A percentile compares a stretch with the other conserved stretches of the same genome.
These are phyloP conservation scores for Cettia cetti DNA, from an alignment of 2,113 vertebrate genomes.

Conservation along the genomic window DNA sequence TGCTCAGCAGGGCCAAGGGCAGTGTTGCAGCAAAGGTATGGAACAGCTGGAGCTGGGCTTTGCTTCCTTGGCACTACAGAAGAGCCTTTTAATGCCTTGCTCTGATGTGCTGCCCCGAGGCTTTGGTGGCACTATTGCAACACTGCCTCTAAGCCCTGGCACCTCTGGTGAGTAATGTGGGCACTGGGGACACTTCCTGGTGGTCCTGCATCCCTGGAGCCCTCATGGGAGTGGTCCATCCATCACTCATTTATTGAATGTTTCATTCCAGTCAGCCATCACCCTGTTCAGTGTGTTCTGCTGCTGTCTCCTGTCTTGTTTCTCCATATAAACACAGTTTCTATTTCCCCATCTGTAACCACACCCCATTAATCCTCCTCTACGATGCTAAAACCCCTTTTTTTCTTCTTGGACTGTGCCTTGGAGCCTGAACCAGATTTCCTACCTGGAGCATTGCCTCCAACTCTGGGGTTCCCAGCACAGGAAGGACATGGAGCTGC, in stretches of 20 bases:
- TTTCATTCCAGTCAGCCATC: neutral
- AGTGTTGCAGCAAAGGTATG: constrained; percentile 23
- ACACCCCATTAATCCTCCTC: neutral
- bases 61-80: neutral
- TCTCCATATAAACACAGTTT: neutral
- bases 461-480: neutral
- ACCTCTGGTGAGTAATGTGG: neutral
- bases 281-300: neutral
- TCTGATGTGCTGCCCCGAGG: neutral
- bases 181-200: neutral
- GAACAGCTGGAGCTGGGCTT: neutral
- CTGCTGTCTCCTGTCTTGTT: neutral
- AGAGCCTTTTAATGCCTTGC: neutral
- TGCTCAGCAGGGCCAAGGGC: neutral
- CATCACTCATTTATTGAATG: neutral
- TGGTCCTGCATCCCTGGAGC: neutral
- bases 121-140: neutral
- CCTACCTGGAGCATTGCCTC: neutral
- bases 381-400: neutral
- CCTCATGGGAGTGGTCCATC: neutral
- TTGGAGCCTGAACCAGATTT: neutral
- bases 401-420: neutral
- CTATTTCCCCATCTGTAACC: neutral
- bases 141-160: neutral
- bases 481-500: neutral